Evolutionary conservation across 2,888 invertebrate genomes (phyloP), one percentile per base, ranked within the genome.

Genomic region (Drosophila setosimentum): DNA sequence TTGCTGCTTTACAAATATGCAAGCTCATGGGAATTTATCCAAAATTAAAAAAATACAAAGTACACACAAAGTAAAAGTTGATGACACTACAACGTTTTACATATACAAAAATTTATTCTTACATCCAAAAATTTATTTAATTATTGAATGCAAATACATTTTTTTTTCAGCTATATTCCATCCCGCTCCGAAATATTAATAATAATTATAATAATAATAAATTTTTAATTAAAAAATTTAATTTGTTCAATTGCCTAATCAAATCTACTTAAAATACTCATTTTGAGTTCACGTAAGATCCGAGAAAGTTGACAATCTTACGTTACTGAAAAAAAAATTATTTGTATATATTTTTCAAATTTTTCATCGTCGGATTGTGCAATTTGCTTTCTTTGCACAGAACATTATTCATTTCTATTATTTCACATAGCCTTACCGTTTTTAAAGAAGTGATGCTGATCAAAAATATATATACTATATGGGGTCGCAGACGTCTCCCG

Each of bases 21-120:
- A 71, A 78, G 61, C 73, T 80, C 80, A 77, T 83, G 80, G 27
- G 78, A 82, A 85, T 83, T 71, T 80, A 62, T 45, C 4, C 16
- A 16, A 24, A 24, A 16, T 45, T 24, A 2, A 16, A 16, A 33
- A 40, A 50, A 18, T 5, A 40, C 29, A 27, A 6, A 37, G 3
- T 53, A 16, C 13, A n/a, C 21, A 21, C 45, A 11, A 11, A n/a
- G 11, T 10, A 40, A 40, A 8, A 40, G 10, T 40, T 5, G 10
- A 40, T 40, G 10, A 11, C 10, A 3, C n/a, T 10, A n/a, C n/a
- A 40, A n/a, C 10, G 8, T n/a, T 40, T n/a, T 40, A n/a, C 18
- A 10, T 40, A 4, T n/a, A 4, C 10, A n/a, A 10, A 40, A 10
- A n/a, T n/a, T n/a, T 40, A 40, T 40, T 40, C 6, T 2, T 35